phyloP scores from a whole-genome alignment of 2,113 vertebrate species.

The Brachyhypopomus gauderio region DNA sequence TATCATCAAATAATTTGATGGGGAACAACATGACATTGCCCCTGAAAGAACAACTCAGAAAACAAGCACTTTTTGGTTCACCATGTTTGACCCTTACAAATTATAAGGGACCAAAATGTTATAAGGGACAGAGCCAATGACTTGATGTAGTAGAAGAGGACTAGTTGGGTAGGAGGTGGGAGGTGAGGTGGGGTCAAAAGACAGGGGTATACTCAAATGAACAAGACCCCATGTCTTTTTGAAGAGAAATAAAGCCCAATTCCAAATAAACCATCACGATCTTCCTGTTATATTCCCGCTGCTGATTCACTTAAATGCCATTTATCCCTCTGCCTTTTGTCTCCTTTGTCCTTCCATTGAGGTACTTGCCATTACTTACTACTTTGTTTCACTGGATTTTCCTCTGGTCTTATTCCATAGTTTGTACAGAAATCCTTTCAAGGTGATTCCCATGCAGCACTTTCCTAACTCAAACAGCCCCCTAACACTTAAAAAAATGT shows the following conservation, averaged over 20 bases:
- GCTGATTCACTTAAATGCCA: slow-evolving; percentile 6
- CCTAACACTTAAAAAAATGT: background rate
- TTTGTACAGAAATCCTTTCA: background rate
- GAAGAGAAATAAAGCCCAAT: slow-evolving; percentile 39
- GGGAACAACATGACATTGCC: slow-evolving; percentile 1
- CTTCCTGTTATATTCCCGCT: background rate
- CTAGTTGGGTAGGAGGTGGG: background rate
- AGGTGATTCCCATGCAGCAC: background rate
- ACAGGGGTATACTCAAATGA: slow-evolving; percentile 33
- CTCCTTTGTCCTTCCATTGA: background rate
- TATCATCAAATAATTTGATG: background rate
- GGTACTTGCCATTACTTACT: slow-evolving; percentile 4
- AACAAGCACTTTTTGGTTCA: slow-evolving; percentile 23
- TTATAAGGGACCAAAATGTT: slow-evolving; percentile 15
- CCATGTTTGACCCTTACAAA: slow-evolving; percentile 42
- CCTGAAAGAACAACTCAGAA: slow-evolving; percentile 4
- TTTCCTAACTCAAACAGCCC: background rate
- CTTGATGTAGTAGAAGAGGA: slow-evolving; percentile 33
- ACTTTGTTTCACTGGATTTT: background rate
- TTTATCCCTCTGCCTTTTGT: background rate
- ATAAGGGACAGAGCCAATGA: slow-evolving; percentile 24
- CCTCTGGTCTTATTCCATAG: background rate
- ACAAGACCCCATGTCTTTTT: slow-evolving; percentile 34
- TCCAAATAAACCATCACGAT: slow-evolving; percentile 31
- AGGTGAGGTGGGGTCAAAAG: slow-evolving; percentile 31